Evolutionary conservation across 2,113 vertebrate species (phyloP).

Genomic region (Leuciscus idus): DNA sequence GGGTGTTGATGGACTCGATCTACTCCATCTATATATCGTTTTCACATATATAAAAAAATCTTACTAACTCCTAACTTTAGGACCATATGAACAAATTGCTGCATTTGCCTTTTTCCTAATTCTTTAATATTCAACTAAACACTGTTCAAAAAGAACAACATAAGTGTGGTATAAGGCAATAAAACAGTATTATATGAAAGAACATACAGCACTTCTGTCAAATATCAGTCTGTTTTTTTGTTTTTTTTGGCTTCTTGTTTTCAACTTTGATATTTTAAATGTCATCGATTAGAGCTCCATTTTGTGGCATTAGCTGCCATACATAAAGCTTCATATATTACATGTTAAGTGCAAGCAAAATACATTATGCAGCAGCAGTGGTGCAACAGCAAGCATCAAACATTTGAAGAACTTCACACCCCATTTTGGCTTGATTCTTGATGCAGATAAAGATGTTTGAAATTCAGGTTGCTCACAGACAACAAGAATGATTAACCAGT

Average conservation of each 20-base stretch:
- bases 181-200: not conserved
- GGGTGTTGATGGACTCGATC: no score
- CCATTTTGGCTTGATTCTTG: not conserved
- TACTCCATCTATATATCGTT: not conserved
- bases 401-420: slow-evolving; percentile 8
- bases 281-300: not conserved
- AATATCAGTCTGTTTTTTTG: not conserved
- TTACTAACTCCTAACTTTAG: not conserved
- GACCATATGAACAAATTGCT: not conserved
- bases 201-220: not conserved
- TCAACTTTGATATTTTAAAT: not conserved
- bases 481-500: slow-evolving; percentile 25
- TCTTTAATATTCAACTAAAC: not conserved
- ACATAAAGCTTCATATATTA: not conserved
- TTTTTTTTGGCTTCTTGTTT: not conserved
- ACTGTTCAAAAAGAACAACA: not conserved
- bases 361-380: not conserved
- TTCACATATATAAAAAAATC: not conserved
- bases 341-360: not conserved
- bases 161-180: not conserved
- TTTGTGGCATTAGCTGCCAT: not conserved
- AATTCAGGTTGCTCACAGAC: not conserved
- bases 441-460: not conserved
- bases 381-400: not conserved
- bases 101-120: not conserved